These are phyloP conservation scores for Heliothis subflexa DNA, from an alignment of 1,140 invertebrate genomes.

Conservation along the genomic window DNA sequence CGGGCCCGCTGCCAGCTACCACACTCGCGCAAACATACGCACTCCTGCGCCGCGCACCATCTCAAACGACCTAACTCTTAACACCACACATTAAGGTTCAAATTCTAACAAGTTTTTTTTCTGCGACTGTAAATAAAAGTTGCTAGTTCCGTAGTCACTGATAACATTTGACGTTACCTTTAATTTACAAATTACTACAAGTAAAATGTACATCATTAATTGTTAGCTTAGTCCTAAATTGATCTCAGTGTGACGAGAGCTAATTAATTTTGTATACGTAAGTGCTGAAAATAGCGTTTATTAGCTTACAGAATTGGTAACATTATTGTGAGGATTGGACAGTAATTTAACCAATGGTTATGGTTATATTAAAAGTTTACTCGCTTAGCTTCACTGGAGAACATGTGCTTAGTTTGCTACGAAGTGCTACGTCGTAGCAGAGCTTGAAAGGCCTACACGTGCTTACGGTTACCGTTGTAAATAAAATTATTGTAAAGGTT, in stretches of 20 bases:
- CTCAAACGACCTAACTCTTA: slow-evolving; percentile 46
- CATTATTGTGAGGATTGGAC: background rate
- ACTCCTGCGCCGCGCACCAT: slow-evolving; percentile 36
- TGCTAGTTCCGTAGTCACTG: slow-evolving; percentile 56
- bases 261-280: slow-evolving; percentile 29
- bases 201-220: slow-evolving; percentile 54
- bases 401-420: slow-evolving; percentile 48
- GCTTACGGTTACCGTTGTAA: background rate
- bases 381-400: background rate
- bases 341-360: background rate
- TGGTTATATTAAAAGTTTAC: background rate
- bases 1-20: slow-evolving; percentile 77
- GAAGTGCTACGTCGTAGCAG: slow-evolving; percentile 61
- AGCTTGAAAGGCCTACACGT: slow-evolving; percentile 4
- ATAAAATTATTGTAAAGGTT: background rate
- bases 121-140: slow-evolving; percentile 48
- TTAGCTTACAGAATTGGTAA: slow-evolving; percentile 20
- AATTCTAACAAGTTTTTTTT: slow-evolving; percentile 49
- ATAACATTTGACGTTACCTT: slow-evolving; percentile 70
- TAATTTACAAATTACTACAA: slow-evolving; percentile 70
- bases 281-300: slow-evolving; percentile 15
- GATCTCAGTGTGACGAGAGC: slow-evolving; percentile 28
- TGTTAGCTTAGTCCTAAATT: slow-evolving; percentile 33
- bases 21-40: slow-evolving; percentile 59
- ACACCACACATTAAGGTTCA: slow-evolving; percentile 54